Base-by-base conservation (phyloP, 2,888 invertebrate genomes). In the Electrophaes corylata region DNA sequence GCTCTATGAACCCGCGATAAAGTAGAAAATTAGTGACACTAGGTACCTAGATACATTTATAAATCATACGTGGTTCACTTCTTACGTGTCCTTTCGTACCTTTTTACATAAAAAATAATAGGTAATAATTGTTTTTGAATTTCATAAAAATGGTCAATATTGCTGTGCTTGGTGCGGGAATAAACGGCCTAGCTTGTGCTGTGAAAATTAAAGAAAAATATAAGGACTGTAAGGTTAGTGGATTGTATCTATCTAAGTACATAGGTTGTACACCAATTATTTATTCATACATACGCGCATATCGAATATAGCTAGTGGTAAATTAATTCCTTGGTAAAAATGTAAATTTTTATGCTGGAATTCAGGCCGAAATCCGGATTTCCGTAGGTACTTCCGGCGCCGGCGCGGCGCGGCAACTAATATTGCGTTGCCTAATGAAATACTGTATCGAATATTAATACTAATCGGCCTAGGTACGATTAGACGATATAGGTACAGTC, bases 91-190 rank as follows among this genome's bases (percentile, higher is more conserved):
- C 1, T 14, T 18, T 20, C 8, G 26, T 29, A 10, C 10, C 8
- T 29, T 29, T 10, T 4, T 10, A 29, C 2, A 4, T 4, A 29
- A n/a, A n/a, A n/a, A n/a, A n/a, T n/a, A n/a, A n/a, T n/a, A 35
- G 31, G 31, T 44, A 29, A 11, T n/a, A 8, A 40, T 39, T 56
- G 4, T 5, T n/a, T n/a, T 29, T 37, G 8, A 14, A 16, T 4
- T 46, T 12, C 5, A 12, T 23, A 54, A 48, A 59, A 84, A 67
- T 67, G 67, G 67, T 86, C 2, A 86, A 81, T 70, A 80, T 95
- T 64, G 94, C 93, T 19, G 93, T 97, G n/a, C 79, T 97, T 48
- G 97, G 97, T 11, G 96, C 94, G 1, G 97, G 97, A 2, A 92
- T 96, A 0, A 94, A 94, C 47, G 97, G 97, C 0, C 79, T 96